Conservation (phyloP, 1,140 invertebrate species). For the Onthophagus taurus region DNA sequence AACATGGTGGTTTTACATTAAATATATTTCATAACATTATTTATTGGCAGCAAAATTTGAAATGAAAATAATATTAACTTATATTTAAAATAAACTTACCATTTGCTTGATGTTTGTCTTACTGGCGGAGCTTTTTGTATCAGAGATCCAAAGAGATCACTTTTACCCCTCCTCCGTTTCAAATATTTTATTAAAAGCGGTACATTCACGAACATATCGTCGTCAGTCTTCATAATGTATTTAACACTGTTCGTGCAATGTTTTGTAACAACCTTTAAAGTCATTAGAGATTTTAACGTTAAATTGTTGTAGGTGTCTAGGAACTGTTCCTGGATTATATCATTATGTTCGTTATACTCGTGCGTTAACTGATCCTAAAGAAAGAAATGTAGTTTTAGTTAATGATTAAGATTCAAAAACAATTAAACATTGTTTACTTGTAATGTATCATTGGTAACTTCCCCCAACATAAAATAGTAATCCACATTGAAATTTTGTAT, state of each 20-base stretch:
- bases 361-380: conserved; percentile 46
- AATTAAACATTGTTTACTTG: conserved; percentile 40
- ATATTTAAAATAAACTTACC: conserved; percentile 52
- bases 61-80: too few species aligned
- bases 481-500: conserved; percentile 40
- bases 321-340: conserved; percentile 88
- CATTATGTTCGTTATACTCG: conserved; percentile 55
- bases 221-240: conserved; percentile 74
- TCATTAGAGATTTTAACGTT: conserved; percentile 79
- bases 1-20: too few species aligned
- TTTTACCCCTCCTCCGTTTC: conserved; percentile 32
- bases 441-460: conserved; percentile 44
- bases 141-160: conserved; percentile 60
- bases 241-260: conserved; percentile 47
- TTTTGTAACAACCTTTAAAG: conserved; percentile 68
- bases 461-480: conserved; percentile 48
- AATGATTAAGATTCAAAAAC: too few species aligned
- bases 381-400: conserved; percentile 3
- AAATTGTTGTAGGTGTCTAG: conserved; percentile 88
- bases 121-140: conserved; percentile 67
- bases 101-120: conserved; percentile 62
- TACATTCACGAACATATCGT: conserved; percentile 77
- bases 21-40: too few species aligned
- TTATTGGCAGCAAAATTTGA: too few species aligned
- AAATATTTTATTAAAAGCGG: conserved; percentile 40